Base-by-base conservation (phyloP, 2,888 invertebrate genomes). In the Cheilosia variabilis region DNA sequence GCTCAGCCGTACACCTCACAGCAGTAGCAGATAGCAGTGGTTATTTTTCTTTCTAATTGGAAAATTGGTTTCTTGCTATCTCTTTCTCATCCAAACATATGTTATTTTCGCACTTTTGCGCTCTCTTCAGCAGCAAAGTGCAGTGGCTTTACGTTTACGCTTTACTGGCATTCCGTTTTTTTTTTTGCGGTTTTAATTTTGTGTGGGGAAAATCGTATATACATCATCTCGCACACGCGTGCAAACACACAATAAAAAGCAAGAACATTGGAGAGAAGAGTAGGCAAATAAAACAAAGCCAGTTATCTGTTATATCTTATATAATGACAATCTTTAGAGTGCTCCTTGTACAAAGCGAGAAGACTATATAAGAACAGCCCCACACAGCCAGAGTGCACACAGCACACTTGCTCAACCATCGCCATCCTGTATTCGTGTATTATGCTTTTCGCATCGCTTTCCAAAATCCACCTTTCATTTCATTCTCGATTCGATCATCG, bases 381-480 rank as follows among this genome's bases (percentile, higher is more conserved):
- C 15, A 24, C 24, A 52, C 71, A 17, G n/a, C n/a, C 31, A 31
- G 31, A 9, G 9, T 9, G 31, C 31, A 31, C 31, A 31, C 31
- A 31, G 9, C 31, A 31, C 31, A 31, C 9, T 31, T 31, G 77
- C 50, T 31, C 65, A 43, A 27, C 19, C 63, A 15, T 31, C 31
- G 31, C 7, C 31, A 9, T 9, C 31, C 9, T 31, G 31, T 9
- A 9, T 31, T 0, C 6, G 57, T 71, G 37, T 13, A 13, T 13
- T 37, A 13, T 13, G 3, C 37, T 10, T 13, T 37, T 9, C 31
- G 0, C 7, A 31, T 31, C 37, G 10, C 45, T 22, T 52, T 75
- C 69, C 45, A 66, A 84, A 84, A 71, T 84, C 69, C 84, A 76
- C 75, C 68, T 79, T 68, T 66, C 71, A 82, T 79, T 68, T 66